These are phyloP conservation scores for Buceros bicornis DNA, from an alignment of 2,797 vertebrate species.

Conservation along the genomic window DNA sequence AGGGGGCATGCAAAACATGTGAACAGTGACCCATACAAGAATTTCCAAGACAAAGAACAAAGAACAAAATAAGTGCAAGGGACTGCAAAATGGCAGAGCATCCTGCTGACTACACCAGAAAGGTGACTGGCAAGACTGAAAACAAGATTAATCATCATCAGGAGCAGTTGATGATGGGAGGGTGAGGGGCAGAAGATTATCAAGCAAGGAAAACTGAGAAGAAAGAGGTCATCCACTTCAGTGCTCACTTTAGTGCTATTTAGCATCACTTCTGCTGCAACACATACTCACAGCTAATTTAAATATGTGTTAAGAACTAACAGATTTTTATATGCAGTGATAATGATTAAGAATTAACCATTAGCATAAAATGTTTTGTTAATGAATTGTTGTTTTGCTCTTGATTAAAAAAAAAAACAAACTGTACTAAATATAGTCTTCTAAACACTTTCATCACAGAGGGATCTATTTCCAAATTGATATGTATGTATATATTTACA, in stretches of 20 bases:
- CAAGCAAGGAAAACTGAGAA: neutral
- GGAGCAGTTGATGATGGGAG: neutral
- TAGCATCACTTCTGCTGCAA: neutral
- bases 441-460: neutral
- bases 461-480: neutral
- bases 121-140: neutral
- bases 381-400: neutral
- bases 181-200: neutral
- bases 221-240: neutral
- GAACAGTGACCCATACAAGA: neutral
- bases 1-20: neutral
- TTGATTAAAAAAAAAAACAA: neutral
- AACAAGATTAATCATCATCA: neutral
- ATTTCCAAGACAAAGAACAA: neutral
- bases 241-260: neutral
- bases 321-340: neutral
- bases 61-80: neutral
- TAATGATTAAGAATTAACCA: neutral
- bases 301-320: neutral
- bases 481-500: no score
- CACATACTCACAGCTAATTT: neutral
- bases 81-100: neutral
- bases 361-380: neutral
- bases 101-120: neutral
- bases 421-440: neutral